Percentiles rank a stretch among this genome's conserved stretches.
Evolutionary conservation across 2,113 vertebrate genomes (phyloP).

Genomic region (Struthidea cinerea): DNA sequence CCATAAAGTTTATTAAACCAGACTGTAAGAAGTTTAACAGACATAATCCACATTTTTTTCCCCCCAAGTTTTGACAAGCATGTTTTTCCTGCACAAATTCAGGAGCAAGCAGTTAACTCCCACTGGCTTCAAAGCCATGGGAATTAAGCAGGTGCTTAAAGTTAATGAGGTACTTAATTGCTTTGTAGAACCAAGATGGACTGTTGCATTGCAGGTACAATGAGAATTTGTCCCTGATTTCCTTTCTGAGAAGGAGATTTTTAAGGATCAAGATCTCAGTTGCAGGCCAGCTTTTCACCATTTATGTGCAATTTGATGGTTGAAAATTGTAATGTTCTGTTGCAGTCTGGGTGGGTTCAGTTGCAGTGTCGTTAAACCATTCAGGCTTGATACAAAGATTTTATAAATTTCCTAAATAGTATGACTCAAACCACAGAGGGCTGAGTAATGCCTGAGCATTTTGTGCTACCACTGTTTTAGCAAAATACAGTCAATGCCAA

Average conservation of each 20-base stretch:
- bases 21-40: neutral
- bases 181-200: constrained; percentile 40
- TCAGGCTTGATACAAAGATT: neutral
- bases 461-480: neutral
- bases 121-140: constrained; percentile 39
- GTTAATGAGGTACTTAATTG: constrained; percentile 60
- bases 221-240: neutral
- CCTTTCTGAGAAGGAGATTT: neutral
- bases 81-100: neutral
- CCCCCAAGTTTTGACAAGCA: neutral
- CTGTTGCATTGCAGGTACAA: neutral
- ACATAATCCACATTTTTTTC: neutral
- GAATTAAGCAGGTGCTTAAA: constrained; percentile 53
- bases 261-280: neutral
- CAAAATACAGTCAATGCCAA: neutral
- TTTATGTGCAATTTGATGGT: neutral
- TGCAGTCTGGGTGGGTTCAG: neutral
- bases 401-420: neutral
- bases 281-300: neutral
- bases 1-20: neutral
- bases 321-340: neutral
- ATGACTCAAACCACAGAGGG: neutral
- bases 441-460: neutral
- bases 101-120: constrained; percentile 13
- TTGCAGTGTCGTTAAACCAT: neutral